Evolutionary conservation across 2,113 vertebrate genomes (phyloP), one percentile per base, ranked within the genome.

Genomic region (Helogale parvula): DNA sequence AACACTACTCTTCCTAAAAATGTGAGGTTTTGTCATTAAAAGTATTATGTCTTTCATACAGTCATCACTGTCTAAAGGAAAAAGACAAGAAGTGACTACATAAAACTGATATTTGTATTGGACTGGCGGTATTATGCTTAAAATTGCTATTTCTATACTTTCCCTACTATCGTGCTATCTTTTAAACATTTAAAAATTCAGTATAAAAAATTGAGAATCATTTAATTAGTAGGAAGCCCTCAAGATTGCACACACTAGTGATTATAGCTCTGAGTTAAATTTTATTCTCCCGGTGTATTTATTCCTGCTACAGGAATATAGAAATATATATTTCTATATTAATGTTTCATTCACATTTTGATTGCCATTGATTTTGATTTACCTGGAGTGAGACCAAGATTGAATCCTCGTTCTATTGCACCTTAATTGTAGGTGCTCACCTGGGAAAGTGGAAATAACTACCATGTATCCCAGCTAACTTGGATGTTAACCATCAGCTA

Each of bases 301-400:
- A 86, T 89, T 74, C 16, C 16, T 50, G 27, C 38, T 74, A n/a
- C n/a, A n/a, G n/a, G n/a, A n/a, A n/a, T n/a, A n/a, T n/a, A n/a
- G n/a, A n/a, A n/a, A n/a, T n/a, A 63, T 63, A 81, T 17, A 52
- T 65, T 89, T 41, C n/a, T 79, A 69, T 83, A 79, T 74, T 85
- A 86, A 57, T 83, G 13, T 96, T 95, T 90, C 41, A 93, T 94
- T 97, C 93, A 88, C 84, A 96, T 96, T 96, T 96, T 93, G 95
- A 95, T 96, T 96, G 54, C 47, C 90, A 89, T 87, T 96, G 83
- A 96, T 98, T 95, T 71, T 38, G 38, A 89, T 91, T 52, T 93
- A 96, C 60, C 86, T 93, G 63, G 60, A 97, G 92, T 93, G n/a
- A 94, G 31, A 89, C 33, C 50, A 92, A 91, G 50, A 94, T 69